Evolutionary conservation across 1,140 invertebrate species (phyloP).

Genomic region (Drosophila rhopaloa): DNA sequence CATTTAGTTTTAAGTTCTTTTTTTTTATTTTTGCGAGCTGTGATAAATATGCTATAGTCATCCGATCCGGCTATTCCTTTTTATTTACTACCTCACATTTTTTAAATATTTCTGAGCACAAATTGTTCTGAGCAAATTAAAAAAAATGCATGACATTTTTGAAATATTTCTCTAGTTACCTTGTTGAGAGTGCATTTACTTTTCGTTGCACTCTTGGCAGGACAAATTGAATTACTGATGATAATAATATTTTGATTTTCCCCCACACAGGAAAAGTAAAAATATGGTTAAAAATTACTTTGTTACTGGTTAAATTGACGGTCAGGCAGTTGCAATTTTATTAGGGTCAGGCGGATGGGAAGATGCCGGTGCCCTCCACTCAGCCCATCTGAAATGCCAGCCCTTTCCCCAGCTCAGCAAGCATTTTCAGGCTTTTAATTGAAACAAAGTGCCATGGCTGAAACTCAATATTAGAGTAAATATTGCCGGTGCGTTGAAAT

Average conservation of each 20-base stretch:
- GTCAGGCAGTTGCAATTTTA: constrained; percentile 19
- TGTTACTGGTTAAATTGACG: constrained; percentile 20
- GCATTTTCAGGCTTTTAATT: constrained; percentile 30
- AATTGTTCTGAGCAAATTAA: too few species aligned
- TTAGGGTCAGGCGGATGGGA: constrained; percentile 14
- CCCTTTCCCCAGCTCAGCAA: not conserved
- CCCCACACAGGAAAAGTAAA: not conserved
- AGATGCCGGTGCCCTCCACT: not conserved
- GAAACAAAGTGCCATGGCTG: constrained; percentile 45
- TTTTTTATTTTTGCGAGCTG: too few species aligned
- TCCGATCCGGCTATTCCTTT: too few species aligned
- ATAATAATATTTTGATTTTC: constrained; percentile 49
- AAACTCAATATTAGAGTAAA: constrained; percentile 36
- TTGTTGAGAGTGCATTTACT: constrained; percentile 8
- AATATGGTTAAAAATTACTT: constrained; percentile 39
- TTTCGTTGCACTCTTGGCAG: constrained; percentile 27
- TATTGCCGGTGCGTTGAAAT: constrained; percentile 25
- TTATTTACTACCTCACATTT: too few species aligned
- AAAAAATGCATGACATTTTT: too few species aligned
- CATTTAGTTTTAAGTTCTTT: too few species aligned
- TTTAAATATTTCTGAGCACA: too few species aligned
- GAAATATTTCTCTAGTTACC: too few species aligned
- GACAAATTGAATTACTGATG: constrained; percentile 33
- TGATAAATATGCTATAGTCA: too few species aligned
- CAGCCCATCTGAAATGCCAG: constrained; percentile 24